phyloP scores from a whole-genome alignment of 2,113 vertebrate species.

The Lonchura striata region DNA sequence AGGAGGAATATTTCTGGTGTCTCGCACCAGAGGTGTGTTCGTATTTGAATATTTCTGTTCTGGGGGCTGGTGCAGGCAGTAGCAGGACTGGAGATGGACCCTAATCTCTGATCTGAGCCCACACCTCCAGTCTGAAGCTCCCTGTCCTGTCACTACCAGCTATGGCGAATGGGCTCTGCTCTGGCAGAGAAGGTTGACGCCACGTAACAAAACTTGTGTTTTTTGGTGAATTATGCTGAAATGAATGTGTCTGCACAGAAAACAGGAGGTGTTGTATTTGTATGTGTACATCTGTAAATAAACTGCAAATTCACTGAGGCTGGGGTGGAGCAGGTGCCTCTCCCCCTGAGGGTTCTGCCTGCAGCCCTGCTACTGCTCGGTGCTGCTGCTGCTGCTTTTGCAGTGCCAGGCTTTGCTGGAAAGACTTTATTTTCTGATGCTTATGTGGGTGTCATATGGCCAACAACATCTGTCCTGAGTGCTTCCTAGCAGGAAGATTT shows the following conservation, averaged over 20 bases:
- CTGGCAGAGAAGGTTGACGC: neutral
- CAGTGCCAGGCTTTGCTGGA: neutral
- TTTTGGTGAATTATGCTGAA: neutral
- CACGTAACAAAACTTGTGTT: neutral
- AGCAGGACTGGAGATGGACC: neutral
- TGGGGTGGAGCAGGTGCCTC: neutral
- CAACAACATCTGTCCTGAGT: neutral
- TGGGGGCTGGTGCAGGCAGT: accelerated
- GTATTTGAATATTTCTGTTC: neutral
- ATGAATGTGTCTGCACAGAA: neutral
- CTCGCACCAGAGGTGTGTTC: neutral
- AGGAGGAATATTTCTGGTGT: neutral
- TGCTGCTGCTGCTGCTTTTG: neutral
- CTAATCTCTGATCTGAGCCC: neutral
- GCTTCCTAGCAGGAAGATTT: neutral
- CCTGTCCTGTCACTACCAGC: no score
- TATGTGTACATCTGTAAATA: neutral
- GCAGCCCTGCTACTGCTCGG: neutral
- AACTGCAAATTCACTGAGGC: neutral
- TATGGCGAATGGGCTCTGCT: neutral
- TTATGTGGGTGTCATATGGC: neutral
- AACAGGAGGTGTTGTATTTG: neutral
- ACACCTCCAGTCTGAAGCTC: no score
- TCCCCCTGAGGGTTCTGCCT: neutral
- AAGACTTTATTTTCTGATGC: neutral